These are phyloP conservation scores for Tetrapedia diversipes DNA, from an alignment of 2,888 invertebrate genomes.

Conservation along the genomic window DNA sequence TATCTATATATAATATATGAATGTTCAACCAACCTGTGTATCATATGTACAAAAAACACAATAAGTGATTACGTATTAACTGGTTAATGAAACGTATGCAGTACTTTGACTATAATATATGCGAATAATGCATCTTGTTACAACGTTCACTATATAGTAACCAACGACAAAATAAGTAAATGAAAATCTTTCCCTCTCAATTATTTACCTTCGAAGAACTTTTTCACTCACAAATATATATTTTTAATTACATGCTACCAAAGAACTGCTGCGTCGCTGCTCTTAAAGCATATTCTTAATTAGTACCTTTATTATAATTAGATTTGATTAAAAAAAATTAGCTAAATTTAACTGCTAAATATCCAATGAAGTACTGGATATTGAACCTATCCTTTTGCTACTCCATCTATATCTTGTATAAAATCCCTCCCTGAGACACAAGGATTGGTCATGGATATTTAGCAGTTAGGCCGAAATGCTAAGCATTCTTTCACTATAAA, in stretches of 20 bases:
- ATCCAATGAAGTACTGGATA: slow-evolving; percentile 66
- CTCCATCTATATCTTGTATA: slow-evolving; percentile 69
- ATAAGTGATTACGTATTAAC: slow-evolving; percentile 53
- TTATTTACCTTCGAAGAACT: slow-evolving; percentile 35
- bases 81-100: slow-evolving; percentile 51
- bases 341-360: slow-evolving; percentile 75
- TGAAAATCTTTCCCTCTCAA: slow-evolving; percentile 41
- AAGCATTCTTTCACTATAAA: slow-evolving; percentile 66
- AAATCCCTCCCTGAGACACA: slow-evolving; percentile 76
- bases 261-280: slow-evolving; percentile 66
- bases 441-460: slow-evolving; percentile 73
- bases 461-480: slow-evolving; percentile 73
- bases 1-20: slow-evolving; percentile 30
- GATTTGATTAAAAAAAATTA: slow-evolving; percentile 71
- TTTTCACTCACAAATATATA: slow-evolving; percentile 39
- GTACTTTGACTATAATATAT: slow-evolving; percentile 44
- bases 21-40: slow-evolving; percentile 56
- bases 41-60: slow-evolving; percentile 59
- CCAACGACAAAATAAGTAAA: slow-evolving; percentile 56
- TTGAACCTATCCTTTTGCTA: slow-evolving; percentile 65
- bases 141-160: slow-evolving; percentile 37
- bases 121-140: slow-evolving; percentile 41
- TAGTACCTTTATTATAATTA: slow-evolving; percentile 63
- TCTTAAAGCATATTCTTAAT: slow-evolving; percentile 67
- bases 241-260: slow-evolving; percentile 57